Evolutionary conservation across 2,797 vertebrate genomes (phyloP).

Genomic region (Mionectes olivaceus): DNA sequence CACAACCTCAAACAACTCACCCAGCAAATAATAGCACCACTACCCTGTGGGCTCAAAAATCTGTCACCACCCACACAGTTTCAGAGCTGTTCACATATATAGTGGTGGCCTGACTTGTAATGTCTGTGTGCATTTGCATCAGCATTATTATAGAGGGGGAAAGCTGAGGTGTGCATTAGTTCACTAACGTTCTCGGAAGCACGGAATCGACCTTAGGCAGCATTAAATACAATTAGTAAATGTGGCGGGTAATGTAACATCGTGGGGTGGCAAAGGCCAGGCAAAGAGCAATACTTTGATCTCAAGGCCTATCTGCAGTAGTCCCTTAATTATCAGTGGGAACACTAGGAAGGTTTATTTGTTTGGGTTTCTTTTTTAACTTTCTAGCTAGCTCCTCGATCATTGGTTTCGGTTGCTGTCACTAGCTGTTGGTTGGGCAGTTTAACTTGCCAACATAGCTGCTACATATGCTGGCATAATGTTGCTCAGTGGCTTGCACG

Average conservation of each 20-base stretch:
- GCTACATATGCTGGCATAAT: background rate
- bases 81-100: background rate
- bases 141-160: background rate
- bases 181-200: background rate
- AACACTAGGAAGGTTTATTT: background rate
- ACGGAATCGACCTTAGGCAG: background rate
- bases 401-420: background rate
- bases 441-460: background rate
- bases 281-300: background rate
- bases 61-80: background rate
- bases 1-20: background rate
- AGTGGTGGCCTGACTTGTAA: background rate
- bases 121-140: background rate
- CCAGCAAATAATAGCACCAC: background rate
- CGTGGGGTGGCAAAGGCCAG: background rate
- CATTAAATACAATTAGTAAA: accelerated
- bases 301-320: background rate
- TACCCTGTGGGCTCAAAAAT: background rate
- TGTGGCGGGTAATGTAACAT: background rate
- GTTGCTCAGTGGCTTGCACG: background rate
- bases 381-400: background rate
- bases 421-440: background rate
- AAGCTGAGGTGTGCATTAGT: background rate
- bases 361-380: background rate
- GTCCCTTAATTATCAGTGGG: background rate